Conservation (phyloP, 1,140 invertebrate species). For the Plectus sambesii region DNA sequence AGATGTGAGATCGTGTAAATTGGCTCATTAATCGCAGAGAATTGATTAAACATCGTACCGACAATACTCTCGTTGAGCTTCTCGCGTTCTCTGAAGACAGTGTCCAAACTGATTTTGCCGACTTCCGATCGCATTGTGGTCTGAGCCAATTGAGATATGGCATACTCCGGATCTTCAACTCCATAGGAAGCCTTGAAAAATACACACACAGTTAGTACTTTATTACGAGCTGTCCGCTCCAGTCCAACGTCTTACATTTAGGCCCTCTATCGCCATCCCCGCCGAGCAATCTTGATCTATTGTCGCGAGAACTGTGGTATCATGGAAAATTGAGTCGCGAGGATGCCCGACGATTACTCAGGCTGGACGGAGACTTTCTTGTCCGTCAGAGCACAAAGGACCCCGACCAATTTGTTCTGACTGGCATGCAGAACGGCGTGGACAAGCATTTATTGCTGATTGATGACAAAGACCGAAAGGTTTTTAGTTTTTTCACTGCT, state of each 20-base stretch:
- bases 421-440: conserved; percentile 9
- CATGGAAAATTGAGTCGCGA: no score
- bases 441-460: conserved; percentile 8
- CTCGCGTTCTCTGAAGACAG: conserved; percentile 90
- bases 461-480: conserved; percentile 10
- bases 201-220: conserved; percentile 4
- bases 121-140: conserved; percentile 97
- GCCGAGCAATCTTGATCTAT: conserved; percentile 1
- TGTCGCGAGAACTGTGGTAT: no score
- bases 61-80: conserved; percentile 90
- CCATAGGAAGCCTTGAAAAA: conserved; percentile 72
- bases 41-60: conserved; percentile 32
- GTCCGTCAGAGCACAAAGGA: conserved; percentile 11
- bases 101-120: conserved; percentile 93
- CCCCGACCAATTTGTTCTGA: conserved; percentile 10
- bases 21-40: neutral
- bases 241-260: no score
- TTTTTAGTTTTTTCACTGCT: no score
- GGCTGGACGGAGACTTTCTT: conserved; percentile 8
- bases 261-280: no score
- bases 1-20: neutral
- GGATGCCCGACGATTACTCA: no score
- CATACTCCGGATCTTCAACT: conserved; percentile 98
- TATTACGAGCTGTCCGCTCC: no score
- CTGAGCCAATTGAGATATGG: conserved; percentile 93